Evolutionary conservation across 2,888 invertebrate species (phyloP).

Genomic region (Philopedon plagiatum): DNA sequence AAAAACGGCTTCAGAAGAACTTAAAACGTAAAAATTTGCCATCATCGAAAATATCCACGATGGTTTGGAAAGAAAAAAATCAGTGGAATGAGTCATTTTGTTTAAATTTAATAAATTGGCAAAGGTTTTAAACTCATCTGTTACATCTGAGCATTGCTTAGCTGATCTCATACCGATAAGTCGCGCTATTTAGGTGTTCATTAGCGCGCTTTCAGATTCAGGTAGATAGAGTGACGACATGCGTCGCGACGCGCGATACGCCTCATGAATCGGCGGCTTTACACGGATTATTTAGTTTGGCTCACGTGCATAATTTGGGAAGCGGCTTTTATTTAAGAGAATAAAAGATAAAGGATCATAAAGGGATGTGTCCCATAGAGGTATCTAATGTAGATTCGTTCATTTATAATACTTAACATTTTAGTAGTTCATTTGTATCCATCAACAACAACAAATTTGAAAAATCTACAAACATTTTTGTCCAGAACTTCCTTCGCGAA

Average conservation of each 20-base stretch:
- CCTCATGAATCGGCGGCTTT: slow-evolving; percentile 66
- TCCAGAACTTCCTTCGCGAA: no score
- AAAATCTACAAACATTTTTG: no score
- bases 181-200: slow-evolving; percentile 64
- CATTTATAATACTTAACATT: no score
- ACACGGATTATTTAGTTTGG: slow-evolving; percentile 40
- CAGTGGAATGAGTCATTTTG: not conserved
- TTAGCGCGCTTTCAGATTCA: slow-evolving; percentile 64
- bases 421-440: no score
- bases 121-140: not conserved
- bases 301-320: slow-evolving; percentile 40
- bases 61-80: no score
- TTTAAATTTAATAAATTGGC: slow-evolving; percentile 10
- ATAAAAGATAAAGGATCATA: not conserved
- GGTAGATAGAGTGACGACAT: slow-evolving; percentile 67
- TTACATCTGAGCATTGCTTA: not conserved
- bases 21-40: no score
- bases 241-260: slow-evolving; percentile 68
- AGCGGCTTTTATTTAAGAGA: not conserved
- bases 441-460: no score
- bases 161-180: slow-evolving; percentile 19
- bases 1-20: no score
- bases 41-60: no score
- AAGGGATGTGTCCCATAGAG: not conserved
- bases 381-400: no score